Conservation (phyloP, 2,113 vertebrate species). For the Excalfactoria chinensis region DNA sequence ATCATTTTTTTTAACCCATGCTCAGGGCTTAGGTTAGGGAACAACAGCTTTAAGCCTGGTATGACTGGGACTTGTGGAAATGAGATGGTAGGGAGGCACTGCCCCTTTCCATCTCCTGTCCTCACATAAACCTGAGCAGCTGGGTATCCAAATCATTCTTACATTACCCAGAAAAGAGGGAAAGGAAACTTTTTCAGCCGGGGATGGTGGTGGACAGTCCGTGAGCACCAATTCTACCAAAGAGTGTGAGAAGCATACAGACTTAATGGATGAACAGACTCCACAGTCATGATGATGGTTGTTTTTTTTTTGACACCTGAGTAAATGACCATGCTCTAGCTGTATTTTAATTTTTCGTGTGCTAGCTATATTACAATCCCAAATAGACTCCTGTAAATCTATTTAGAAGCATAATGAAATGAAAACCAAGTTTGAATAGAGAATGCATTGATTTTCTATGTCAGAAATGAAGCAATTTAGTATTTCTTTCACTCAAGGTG, state of each 20-base stretch:
- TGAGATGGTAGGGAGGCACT: background rate
- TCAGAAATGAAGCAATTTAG: slow-evolving; percentile 61
- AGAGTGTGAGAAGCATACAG: background rate
- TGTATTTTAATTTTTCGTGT: slow-evolving; percentile 58
- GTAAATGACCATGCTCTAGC: slow-evolving; percentile 20
- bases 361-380: slow-evolving; percentile 19
- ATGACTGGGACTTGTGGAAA: background rate
- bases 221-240: background rate
- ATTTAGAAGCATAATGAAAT: slow-evolving; percentile 60
- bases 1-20: fast-evolving
- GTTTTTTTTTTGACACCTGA: background rate
- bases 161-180: background rate
- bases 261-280: background rate
- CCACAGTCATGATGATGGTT: background rate
- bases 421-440: slow-evolving; percentile 42
- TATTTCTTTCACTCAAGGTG: slow-evolving; percentile 41
- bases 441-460: slow-evolving; percentile 49
- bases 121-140: background rate
- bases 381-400: slow-evolving; percentile 56
- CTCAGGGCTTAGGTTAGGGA: background rate
- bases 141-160: background rate
- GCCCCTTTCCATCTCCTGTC: background rate
- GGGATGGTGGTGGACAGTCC: background rate
- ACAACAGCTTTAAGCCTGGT: background rate
- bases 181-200: background rate